Percentiles rank a stretch among this genome's conserved stretches.
Conservation (phyloP, 2,888 invertebrate species). For the Lithodes maja region DNA sequence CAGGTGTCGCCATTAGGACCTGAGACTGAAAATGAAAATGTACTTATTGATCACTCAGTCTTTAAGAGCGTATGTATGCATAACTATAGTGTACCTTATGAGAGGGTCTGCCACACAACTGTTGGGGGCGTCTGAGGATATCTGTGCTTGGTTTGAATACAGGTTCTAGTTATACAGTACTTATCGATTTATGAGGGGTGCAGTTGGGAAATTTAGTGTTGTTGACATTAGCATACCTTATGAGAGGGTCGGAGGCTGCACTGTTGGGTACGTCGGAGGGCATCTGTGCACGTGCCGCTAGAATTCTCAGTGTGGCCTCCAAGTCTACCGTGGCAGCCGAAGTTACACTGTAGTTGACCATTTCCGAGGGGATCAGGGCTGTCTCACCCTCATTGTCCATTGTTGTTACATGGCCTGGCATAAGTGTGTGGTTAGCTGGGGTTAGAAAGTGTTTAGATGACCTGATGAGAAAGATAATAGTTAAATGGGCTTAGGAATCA, state of each 20-base stretch:
- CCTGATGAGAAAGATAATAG: too few species aligned
- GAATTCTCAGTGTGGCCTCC: slow-evolving; percentile 76
- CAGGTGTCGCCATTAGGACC: too few species aligned
- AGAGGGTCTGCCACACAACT: too few species aligned
- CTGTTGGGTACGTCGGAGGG: slow-evolving; percentile 67
- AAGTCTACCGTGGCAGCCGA: slow-evolving; percentile 77
- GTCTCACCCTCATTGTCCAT: slow-evolving; percentile 82
- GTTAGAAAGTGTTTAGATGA: neutral
- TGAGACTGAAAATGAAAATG: too few species aligned
- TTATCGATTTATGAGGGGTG: neutral
- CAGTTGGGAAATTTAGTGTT: neutral
- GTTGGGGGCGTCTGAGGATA: too few species aligned
- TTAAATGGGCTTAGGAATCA: too few species aligned
- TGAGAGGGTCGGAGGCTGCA: slow-evolving; percentile 57
- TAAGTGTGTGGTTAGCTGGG: neutral
- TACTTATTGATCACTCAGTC: too few species aligned
- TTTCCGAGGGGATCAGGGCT: slow-evolving; percentile 81
- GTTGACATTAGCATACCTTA: slow-evolving; percentile 48
- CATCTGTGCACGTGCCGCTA: slow-evolving; percentile 76
- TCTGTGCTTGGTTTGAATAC: too few species aligned
- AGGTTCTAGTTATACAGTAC: too few species aligned
- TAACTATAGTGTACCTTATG: too few species aligned
- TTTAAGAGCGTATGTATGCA: too few species aligned
- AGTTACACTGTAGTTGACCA: slow-evolving; percentile 80
- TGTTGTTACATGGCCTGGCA: slow-evolving; percentile 80